A percentile compares a stretch with the other conserved stretches of the same genome.
Evolutionary conservation across 1,140 invertebrate species (phyloP).

Genomic region (Bombus sylvicola): DNA sequence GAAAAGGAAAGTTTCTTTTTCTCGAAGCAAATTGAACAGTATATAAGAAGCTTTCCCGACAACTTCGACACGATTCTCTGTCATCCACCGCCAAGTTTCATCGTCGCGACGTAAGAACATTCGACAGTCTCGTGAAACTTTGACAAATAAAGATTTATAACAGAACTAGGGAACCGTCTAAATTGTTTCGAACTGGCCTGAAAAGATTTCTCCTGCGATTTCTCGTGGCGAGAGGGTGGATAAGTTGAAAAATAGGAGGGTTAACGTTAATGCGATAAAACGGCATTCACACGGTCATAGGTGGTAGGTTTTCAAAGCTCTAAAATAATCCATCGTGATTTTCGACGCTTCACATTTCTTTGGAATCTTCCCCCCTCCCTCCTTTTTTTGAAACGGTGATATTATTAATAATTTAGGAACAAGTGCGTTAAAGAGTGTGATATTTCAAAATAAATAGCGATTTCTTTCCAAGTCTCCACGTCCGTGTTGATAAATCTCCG

Average conservation of each 20-base stretch:
- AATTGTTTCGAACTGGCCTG: background rate
- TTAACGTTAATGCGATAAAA: background rate
- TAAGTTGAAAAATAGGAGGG: background rate
- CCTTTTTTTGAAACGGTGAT: background rate
- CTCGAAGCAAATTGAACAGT: background rate
- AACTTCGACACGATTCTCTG: conserved; percentile 11
- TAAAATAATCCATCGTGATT: background rate
- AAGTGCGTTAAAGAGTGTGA: too few species aligned
- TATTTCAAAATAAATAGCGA: too few species aligned
- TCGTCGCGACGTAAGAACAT: background rate
- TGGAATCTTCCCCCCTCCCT: background rate
- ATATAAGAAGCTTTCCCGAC: background rate
- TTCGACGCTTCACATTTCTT: background rate
- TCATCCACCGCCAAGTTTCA: background rate
- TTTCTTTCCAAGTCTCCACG: too few species aligned
- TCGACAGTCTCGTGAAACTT: background rate
- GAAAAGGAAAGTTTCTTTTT: background rate
- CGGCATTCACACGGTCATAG: background rate
- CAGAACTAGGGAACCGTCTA: background rate
- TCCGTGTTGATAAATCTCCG: too few species aligned
- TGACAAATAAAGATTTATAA: conserved; percentile 37
- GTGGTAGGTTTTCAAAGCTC: background rate
- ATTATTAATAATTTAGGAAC: background rate
- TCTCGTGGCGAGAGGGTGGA: background rate
- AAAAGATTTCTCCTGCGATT: background rate